phyloP scores from a whole-genome alignment of 2,888 invertebrate genomes.

The Drosophila percnosoma region DNA sequence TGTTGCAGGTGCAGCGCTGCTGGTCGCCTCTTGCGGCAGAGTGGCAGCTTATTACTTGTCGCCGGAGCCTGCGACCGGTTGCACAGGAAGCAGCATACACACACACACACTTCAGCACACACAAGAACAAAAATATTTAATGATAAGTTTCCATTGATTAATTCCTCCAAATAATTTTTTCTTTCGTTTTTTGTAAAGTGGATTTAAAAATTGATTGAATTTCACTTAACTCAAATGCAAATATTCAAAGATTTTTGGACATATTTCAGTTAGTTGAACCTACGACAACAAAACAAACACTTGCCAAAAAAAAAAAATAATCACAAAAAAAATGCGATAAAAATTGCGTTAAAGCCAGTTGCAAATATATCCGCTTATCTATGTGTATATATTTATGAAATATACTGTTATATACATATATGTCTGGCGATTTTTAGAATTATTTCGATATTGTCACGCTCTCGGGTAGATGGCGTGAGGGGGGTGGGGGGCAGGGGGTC shows the following conservation, averaged over 20 bases:
- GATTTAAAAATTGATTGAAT: background rate
- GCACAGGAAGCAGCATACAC: constrained; percentile 67
- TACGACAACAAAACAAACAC: constrained; percentile 43
- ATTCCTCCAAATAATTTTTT: constrained; percentile 9
- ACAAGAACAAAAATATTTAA: constrained; percentile 22
- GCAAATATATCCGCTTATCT: constrained; percentile 1
- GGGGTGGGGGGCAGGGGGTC: too few species aligned
- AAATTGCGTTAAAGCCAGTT: background rate
- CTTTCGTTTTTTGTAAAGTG: constrained; percentile 1
- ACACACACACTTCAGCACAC: constrained; percentile 20
- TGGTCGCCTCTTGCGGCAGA: constrained; percentile 24
- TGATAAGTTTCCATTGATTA: constrained; percentile 18
- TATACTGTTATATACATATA: constrained; percentile 1
- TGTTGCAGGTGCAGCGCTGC: constrained; percentile 64
- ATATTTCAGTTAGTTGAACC: constrained; percentile 29
- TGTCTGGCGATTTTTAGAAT: constrained; percentile 7
- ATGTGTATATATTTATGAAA: background rate
- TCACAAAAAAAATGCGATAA: constrained; percentile 7
- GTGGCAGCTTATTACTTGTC: constrained; percentile 40
- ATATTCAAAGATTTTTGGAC: background rate
- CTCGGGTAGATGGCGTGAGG: background rate
- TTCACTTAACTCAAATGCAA: constrained; percentile 16
- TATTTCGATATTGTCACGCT: constrained; percentile 5
- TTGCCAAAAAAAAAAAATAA: constrained; percentile 12
- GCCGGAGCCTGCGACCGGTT: constrained; percentile 70